These are phyloP conservation scores for Pelecanus crispus DNA, from an alignment of 2,113 vertebrate genomes.

Conservation along the genomic window DNA sequence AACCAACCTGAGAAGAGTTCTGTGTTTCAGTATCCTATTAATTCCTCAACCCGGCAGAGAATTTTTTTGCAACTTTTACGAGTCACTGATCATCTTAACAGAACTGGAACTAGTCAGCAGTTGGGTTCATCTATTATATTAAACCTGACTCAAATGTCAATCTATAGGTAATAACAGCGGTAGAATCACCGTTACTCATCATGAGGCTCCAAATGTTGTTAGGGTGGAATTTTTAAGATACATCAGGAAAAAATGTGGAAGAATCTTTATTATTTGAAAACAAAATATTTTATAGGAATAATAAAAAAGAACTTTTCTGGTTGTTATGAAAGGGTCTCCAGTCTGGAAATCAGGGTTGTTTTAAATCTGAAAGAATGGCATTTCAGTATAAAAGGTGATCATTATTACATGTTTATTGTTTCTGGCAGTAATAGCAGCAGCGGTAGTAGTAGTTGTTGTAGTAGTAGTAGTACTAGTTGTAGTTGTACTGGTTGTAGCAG, in stretches of 20 bases:
- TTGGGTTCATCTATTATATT: conserved; percentile 2
- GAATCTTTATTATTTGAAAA: background rate
- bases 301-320: background rate
- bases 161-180: background rate
- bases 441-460: background rate
- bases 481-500: background rate
- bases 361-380: background rate
- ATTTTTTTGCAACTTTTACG: background rate
- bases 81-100: background rate
- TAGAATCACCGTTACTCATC: background rate
- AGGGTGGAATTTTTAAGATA: background rate
- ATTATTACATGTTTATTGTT: background rate
- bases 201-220: background rate
- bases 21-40: background rate
- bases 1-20: background rate
- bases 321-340: background rate
- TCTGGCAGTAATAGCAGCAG: background rate
- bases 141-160: conserved; percentile 14
- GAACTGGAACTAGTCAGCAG: background rate
- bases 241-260: background rate
- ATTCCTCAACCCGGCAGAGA: background rate
- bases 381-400: background rate
- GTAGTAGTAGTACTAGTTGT: background rate
- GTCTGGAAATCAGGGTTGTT: background rate
- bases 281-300: background rate